Evolutionary conservation across 2,888 invertebrate genomes (phyloP).

Genomic region (Teinopalpus imperialis): DNA sequence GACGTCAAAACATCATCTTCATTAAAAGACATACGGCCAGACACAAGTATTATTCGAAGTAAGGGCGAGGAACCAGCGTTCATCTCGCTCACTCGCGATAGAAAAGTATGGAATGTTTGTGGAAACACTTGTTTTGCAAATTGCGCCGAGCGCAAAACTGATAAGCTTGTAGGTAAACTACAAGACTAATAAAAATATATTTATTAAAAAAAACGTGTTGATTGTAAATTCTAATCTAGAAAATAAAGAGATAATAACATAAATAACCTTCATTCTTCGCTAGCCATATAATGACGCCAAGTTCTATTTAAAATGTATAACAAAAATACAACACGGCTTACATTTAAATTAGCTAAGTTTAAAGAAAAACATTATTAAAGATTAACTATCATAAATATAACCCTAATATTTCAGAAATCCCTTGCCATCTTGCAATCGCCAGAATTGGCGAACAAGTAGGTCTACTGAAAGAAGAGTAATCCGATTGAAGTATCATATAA

Average conservation of each 20-base stretch:
- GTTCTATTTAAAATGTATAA: too few relatives aligned
- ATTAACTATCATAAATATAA: too few relatives aligned
- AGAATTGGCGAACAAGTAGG: too few relatives aligned
- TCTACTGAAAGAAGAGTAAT: too few relatives aligned
- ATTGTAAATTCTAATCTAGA: constrained; percentile 26
- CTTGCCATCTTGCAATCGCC: too few relatives aligned
- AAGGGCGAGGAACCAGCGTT: constrained; percentile 53
- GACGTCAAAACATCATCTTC: constrained; percentile 65
- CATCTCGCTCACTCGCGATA: constrained; percentile 72
- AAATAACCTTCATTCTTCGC: background rate
- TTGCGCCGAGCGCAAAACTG: constrained; percentile 70
- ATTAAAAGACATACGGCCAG: constrained; percentile 65
- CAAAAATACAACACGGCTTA: too few relatives aligned
- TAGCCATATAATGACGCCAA: too few relatives aligned
- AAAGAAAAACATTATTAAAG: too few relatives aligned
- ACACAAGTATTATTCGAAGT: constrained; percentile 55
- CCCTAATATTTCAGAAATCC: background rate
- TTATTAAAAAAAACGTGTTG: constrained; percentile 40
- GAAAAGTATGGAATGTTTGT: constrained; percentile 78
- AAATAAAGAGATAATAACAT: constrained; percentile 2
- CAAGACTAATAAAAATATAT: constrained; percentile 28
- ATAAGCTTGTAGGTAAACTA: constrained; percentile 40
- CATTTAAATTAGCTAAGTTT: too few relatives aligned
- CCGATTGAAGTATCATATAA: too few relatives aligned
- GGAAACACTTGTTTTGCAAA: constrained; percentile 76